These are phyloP conservation scores for Gadopsis bispinosus DNA, from an alignment of 2,797 vertebrate species.

Conservation along the genomic window DNA sequence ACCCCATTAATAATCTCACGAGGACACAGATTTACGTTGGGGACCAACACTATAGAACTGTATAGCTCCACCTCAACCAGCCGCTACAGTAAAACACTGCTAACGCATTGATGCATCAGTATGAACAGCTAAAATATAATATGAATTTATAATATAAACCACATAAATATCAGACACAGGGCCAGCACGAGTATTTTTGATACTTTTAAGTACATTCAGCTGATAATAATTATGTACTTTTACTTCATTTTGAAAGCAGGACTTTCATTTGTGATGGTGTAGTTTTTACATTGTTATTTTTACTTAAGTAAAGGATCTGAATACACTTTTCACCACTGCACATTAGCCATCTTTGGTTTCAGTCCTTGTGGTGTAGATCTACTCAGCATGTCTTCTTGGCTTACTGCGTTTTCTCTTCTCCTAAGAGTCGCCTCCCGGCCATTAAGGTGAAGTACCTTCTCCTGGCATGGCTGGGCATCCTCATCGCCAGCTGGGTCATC, in stretches of 20 bases:
- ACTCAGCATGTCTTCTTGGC: background rate
- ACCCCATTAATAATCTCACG: too few relatives aligned
- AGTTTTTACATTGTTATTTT: background rate
- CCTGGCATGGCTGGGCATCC: slow-evolving; percentile 93
- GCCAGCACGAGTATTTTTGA: background rate
- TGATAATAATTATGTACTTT: background rate
- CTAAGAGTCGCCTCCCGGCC: slow-evolving; percentile 91
- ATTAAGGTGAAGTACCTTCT: slow-evolving; percentile 95
- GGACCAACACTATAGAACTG: background rate
- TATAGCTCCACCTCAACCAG: background rate
- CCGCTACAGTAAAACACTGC: background rate
- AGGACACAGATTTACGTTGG: too few relatives aligned
- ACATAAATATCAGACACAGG: too few relatives aligned
- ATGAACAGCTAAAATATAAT: too few relatives aligned
- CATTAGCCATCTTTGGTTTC: background rate
- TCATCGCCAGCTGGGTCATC: slow-evolving; percentile 94
- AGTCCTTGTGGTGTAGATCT: background rate
- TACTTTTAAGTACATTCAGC: background rate
- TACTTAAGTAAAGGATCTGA: background rate
- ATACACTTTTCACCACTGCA: background rate
- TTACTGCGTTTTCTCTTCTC: slow-evolving; percentile 5
- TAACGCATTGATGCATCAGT: background rate
- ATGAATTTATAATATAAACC: too few relatives aligned
- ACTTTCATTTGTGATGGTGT: background rate
- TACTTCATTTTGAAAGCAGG: background rate